Conservation (phyloP, 2,113 vertebrate species). For the Perca schrenkii region DNA sequence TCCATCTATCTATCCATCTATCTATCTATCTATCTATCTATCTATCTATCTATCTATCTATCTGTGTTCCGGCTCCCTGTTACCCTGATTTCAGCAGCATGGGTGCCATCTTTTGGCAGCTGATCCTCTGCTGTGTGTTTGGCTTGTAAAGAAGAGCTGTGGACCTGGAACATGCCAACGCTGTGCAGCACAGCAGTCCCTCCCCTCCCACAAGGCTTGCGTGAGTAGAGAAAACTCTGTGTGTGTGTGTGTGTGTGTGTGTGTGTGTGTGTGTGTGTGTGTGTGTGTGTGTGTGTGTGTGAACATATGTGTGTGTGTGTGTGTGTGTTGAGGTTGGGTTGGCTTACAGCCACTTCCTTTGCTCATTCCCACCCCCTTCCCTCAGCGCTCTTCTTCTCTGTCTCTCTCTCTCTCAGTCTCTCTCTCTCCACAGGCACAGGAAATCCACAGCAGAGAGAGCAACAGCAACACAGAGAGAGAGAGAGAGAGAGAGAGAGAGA, state of each 20-base stretch:
- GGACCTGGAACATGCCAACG: constrained; percentile 63
- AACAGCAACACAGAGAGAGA: constrained; percentile 46
- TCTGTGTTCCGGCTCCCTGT: neutral
- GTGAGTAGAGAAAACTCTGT: constrained; percentile 81
- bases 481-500: constrained; percentile 36
- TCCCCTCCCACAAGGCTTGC: constrained; percentile 80
- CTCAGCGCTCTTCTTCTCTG: constrained; percentile 37
- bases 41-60: too few relatives aligned
- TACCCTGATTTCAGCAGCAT: constrained; percentile 29
- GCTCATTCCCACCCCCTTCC: constrained; percentile 75
- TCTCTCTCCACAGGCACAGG: constrained; percentile 64
- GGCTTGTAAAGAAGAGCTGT: constrained; percentile 41
- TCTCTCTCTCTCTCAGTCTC: constrained; percentile 30
- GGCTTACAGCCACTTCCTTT: constrained; percentile 80
- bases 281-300: constrained; percentile 65
- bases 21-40: too few relatives aligned
- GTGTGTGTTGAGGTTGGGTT: constrained; percentile 69
- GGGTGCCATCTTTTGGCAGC: constrained; percentile 71
- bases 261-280: constrained; percentile 51
- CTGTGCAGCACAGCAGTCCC: constrained; percentile 53
- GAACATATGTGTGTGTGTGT: constrained; percentile 62
- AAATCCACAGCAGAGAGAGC: constrained; percentile 83
- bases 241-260: constrained; percentile 59
- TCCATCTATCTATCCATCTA: too few relatives aligned
- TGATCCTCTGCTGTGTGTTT: constrained; percentile 48